Percentiles rank a stretch among this genome's conserved stretches.
These are phyloP conservation scores for Sciurus niger DNA, from an alignment of 2,113 vertebrate species.

Conservation along the genomic window DNA sequence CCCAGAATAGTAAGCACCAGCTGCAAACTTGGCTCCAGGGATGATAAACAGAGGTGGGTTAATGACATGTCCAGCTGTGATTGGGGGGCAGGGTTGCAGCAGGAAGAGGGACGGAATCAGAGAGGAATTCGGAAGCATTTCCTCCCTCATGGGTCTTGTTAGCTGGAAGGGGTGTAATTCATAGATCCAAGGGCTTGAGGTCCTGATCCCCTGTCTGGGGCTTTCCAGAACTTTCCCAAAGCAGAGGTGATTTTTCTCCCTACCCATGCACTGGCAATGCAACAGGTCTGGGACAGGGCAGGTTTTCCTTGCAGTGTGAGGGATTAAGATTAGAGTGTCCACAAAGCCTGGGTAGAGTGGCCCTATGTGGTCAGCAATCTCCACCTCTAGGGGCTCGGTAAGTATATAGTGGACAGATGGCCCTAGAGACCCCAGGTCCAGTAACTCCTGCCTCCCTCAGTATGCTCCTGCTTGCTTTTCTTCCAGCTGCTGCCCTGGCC, in stretches of 20 bases:
- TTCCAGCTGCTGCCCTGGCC: constrained; percentile 84
- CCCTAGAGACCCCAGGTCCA: not conserved
- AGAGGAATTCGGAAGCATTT: constrained; percentile 66
- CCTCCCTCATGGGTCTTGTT: constrained; percentile 9
- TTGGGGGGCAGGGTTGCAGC: not conserved
- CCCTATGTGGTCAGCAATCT: not conserved
- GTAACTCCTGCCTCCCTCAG: not conserved
- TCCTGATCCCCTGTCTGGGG: not conserved
- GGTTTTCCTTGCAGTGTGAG: not conserved
- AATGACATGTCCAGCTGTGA: constrained; percentile 45
- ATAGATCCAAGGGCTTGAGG: not conserved
- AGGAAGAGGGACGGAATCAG: not conserved
- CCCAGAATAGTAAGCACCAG: constrained; percentile 46
- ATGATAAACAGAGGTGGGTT: constrained; percentile 27
- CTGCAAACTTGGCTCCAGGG: constrained; percentile 24
- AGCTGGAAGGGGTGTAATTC: constrained; percentile 36
- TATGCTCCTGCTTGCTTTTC: constrained; percentile 82
- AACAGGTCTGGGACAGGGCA: not conserved
- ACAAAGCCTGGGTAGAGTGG: not conserved
- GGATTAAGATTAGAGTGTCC: not conserved
- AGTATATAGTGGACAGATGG: not conserved
- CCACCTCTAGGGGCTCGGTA: not conserved
- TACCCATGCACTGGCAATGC: not conserved
- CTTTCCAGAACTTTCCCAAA: constrained; percentile 54
- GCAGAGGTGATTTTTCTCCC: not conserved